Evolutionary conservation across 2,113 vertebrate genomes (phyloP).

Genomic region (Thunnus maccoyii): DNA sequence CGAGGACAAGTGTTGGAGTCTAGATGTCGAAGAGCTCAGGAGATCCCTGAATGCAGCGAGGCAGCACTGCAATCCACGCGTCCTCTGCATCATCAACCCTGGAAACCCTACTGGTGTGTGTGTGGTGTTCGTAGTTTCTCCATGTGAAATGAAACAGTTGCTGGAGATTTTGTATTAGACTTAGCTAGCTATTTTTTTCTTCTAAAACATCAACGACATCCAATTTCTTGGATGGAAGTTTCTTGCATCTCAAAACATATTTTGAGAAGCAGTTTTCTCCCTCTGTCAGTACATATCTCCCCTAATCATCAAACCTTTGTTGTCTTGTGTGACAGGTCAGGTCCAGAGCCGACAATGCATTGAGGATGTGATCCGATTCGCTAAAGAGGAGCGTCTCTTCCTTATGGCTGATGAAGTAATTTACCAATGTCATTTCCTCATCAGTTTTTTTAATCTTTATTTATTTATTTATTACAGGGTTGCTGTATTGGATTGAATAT

Average conservation of each 20-base stretch:
- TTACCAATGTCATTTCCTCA: background rate
- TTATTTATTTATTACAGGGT: too few relatives aligned
- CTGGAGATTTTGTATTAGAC: background rate
- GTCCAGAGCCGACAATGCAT: conserved; percentile 87
- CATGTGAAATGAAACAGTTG: background rate
- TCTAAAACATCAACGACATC: background rate
- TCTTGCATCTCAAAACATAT: background rate
- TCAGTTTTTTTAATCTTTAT: background rate
- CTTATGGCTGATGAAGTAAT: conserved; percentile 93
- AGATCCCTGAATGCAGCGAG: conserved; percentile 84
- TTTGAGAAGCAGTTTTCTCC: background rate
- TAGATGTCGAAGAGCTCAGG: conserved; percentile 87
- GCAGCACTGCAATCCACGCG: conserved; percentile 86
- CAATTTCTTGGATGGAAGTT: background rate
- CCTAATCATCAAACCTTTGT: background rate
- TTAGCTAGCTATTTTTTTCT: background rate
- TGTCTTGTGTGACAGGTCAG: conserved; percentile 82
- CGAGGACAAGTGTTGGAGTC: conserved; percentile 90
- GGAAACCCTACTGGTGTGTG: conserved; percentile 93
- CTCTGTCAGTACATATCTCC: background rate
- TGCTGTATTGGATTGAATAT: too few relatives aligned
- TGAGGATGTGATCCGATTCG: conserved; percentile 87
- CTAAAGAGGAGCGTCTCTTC: conserved; percentile 85
- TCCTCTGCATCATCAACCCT: conserved; percentile 93
- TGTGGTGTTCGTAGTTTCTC: background rate